Evolutionary conservation across 2,113 vertebrate species (phyloP).

Genomic region (Nematolebias whitei): DNA sequence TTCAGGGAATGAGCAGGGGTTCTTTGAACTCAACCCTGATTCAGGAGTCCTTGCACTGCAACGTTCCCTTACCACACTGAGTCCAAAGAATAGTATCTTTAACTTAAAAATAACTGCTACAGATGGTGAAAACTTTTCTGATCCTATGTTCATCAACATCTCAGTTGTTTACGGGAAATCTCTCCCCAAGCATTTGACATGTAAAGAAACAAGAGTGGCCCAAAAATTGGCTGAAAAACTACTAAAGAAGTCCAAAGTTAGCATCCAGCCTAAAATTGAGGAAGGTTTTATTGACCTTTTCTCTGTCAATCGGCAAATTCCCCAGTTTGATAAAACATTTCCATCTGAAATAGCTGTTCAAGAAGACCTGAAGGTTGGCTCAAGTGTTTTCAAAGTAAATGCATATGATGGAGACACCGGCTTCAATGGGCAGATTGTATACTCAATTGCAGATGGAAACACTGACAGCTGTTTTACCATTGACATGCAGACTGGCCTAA

Average conservation of each 20-base stretch:
- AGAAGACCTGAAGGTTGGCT: constrained; percentile 88
- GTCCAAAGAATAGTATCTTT: constrained; percentile 85
- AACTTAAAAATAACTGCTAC: constrained; percentile 94
- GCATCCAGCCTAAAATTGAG: constrained; percentile 87
- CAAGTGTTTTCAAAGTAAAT: constrained; percentile 87
- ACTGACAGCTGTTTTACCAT: constrained; percentile 91
- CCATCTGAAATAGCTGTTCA: constrained; percentile 88
- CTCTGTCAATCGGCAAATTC: constrained; percentile 91
- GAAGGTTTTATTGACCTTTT: constrained; percentile 95
- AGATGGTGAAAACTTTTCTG: constrained; percentile 94
- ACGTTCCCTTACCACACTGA: constrained; percentile 83
- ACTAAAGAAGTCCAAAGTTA: constrained; percentile 92
- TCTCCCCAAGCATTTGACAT: constrained; percentile 88
- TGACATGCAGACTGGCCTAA: constrained; percentile 87
- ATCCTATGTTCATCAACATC: constrained; percentile 95
- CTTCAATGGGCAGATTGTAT: constrained; percentile 94
- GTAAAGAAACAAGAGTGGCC: constrained; percentile 93
- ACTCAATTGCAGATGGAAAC: constrained; percentile 91
- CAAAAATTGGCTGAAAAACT: constrained; percentile 95
- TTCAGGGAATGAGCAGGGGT: constrained; percentile 91
- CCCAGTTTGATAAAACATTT: constrained; percentile 93
- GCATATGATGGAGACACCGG: constrained; percentile 92
- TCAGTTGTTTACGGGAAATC: constrained; percentile 88
- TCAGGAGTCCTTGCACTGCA: constrained; percentile 91
- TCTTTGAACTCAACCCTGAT: constrained; percentile 94